Percentiles rank a stretch among this genome's conserved stretches.
Conservation (phyloP, 2,797 vertebrate species). For the Betta splendens region DNA sequence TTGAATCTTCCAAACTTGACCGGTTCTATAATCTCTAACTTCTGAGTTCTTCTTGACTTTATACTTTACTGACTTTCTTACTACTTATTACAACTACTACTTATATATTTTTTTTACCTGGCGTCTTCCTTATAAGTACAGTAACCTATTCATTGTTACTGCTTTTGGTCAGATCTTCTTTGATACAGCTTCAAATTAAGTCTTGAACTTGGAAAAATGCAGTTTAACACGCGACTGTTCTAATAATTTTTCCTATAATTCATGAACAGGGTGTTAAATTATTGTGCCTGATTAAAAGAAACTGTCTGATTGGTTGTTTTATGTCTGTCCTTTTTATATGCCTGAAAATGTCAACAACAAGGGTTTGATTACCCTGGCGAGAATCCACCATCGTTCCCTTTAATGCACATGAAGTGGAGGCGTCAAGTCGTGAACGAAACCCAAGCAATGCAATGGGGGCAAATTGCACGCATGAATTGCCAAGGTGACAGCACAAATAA, state of each 20-base stretch:
- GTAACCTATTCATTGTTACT: slow-evolving; percentile 19
- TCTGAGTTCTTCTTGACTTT: slow-evolving; percentile 1
- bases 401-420: slow-evolving; percentile 75
- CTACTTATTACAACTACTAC: slow-evolving; percentile 17
- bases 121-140: slow-evolving; percentile 27
- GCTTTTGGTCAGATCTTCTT: slow-evolving; percentile 12
- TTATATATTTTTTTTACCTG: slow-evolving; percentile 17
- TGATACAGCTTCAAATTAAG: slow-evolving; percentile 4
- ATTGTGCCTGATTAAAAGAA: slow-evolving; percentile 57
- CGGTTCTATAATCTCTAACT: no score
- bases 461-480: no score
- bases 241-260: slow-evolving; percentile 4
- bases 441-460: no score
- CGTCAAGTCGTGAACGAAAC: slow-evolving; percentile 80
- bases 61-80: slow-evolving; percentile 26
- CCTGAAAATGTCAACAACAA: not conserved
- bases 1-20: no score
- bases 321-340: slow-evolving; percentile 9
- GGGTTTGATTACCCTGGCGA: no score
- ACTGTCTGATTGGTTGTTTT: slow-evolving; percentile 22
- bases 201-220: slow-evolving; percentile 4
- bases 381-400: not conserved
- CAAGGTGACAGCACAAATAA: no score
- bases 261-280: slow-evolving; percentile 26
- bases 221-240: no score